Conservation (phyloP, 2,797 vertebrate genomes). For the Propithecus deckenii region DNA sequence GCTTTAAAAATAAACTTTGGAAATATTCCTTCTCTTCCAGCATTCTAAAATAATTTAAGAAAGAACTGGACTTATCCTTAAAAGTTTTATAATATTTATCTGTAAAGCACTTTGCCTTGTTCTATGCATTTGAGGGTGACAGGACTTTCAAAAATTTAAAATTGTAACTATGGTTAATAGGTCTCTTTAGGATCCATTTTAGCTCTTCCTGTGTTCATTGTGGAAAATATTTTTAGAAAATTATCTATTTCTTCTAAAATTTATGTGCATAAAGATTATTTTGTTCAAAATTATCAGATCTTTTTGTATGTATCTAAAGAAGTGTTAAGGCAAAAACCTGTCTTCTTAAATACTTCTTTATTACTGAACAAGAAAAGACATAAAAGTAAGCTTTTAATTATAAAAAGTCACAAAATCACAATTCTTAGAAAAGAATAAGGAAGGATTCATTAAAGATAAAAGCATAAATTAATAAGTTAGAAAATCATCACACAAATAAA, state of each 20-base stretch:
- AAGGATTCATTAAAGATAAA: not conserved
- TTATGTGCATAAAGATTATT: not conserved
- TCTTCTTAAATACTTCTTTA: not conserved
- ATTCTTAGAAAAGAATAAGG: not conserved
- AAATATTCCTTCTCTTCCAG: not conserved
- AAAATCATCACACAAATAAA: not conserved
- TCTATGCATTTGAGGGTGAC: not conserved
- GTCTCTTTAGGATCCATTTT: not conserved
- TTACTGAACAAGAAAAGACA: not conserved
- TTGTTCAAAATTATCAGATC: not conserved
- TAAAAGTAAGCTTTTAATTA: not conserved
- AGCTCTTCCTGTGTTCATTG: not conserved
- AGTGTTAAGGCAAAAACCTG: not conserved
- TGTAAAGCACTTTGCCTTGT: not conserved
- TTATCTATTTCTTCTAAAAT: not conserved
- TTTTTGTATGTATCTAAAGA: not conserved
- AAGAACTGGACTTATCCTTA: not conserved
- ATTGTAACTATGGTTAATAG: not conserved
- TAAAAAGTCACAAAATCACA: not conserved
- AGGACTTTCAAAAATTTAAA: not conserved
- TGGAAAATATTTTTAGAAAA: not conserved
- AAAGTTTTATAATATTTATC: not conserved
- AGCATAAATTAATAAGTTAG: not conserved
- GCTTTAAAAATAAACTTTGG: not conserved
- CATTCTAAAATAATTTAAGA: not conserved